Evolutionary conservation across 2,113 vertebrate genomes (phyloP).

Genomic region (Callaeas wilsoni): DNA sequence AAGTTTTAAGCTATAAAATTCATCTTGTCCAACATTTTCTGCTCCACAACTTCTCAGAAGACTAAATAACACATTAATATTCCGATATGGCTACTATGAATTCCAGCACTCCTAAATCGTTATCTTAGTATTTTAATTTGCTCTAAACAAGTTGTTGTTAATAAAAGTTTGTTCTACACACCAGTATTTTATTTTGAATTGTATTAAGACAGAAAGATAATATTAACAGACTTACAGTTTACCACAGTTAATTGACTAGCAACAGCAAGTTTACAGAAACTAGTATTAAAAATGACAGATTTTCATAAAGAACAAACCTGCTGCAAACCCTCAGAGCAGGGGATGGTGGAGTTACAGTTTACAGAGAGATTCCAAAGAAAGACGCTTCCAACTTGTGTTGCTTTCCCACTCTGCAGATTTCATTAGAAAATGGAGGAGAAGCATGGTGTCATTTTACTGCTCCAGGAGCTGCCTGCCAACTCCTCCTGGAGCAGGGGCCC

Average conservation of each 20-base stretch:
- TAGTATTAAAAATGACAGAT: background rate
- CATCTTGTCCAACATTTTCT: background rate
- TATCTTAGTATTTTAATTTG: background rate
- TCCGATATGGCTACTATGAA: background rate
- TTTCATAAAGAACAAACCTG: slow-evolving; percentile 62
- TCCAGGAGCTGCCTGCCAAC: slow-evolving; percentile 55
- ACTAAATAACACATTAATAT: background rate
- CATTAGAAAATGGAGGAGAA: slow-evolving; percentile 72
- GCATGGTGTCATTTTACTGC: slow-evolving; percentile 73
- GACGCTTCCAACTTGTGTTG: slow-evolving; percentile 69
- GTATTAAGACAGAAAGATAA: background rate
- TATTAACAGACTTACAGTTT: background rate
- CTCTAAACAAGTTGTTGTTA: background rate
- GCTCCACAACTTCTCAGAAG: background rate
- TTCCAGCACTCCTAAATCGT: background rate
- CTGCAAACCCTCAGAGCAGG: slow-evolving; percentile 28
- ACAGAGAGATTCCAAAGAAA: slow-evolving; percentile 58
- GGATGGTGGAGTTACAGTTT: slow-evolving; percentile 2
- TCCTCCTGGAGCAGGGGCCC: slow-evolving; percentile 65
- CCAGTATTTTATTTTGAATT: background rate
- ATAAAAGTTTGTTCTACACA: background rate
- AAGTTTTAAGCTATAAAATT: background rate
- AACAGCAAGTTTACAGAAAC: background rate
- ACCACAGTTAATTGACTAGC: background rate
- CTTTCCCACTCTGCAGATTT: slow-evolving; percentile 70